These are phyloP conservation scores for Beris morrisii DNA, from an alignment of 2,888 invertebrate species.

Conservation along the genomic window DNA sequence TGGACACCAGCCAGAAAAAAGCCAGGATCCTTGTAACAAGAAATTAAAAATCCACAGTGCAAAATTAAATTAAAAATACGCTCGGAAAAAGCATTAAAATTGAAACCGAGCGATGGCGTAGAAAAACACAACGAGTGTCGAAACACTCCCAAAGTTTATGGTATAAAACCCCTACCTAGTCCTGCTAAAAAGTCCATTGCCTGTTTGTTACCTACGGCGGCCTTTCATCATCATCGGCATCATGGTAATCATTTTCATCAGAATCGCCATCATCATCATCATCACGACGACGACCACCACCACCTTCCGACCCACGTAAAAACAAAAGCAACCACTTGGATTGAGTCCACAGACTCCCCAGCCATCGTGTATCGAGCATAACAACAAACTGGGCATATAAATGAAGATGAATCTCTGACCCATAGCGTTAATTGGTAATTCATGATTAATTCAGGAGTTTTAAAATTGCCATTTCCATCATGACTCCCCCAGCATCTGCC, in stretches of 20 bases:
- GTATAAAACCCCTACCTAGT: background rate
- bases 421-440: constrained; percentile 43
- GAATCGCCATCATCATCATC: constrained; percentile 12
- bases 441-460: constrained; percentile 43
- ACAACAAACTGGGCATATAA: constrained; percentile 38
- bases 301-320: background rate
- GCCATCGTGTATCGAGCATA: background rate
- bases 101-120: constrained; percentile 24
- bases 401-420: constrained; percentile 41
- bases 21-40: constrained; percentile 8
- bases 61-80: constrained; percentile 35
- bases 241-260: constrained; percentile 20
- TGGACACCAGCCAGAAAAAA: too few species aligned
- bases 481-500: background rate
- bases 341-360: constrained; percentile 8
- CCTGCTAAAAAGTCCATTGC: background rate
- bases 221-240: constrained; percentile 29
- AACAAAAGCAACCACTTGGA: constrained; percentile 19
- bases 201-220: constrained; percentile 26
- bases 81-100: constrained; percentile 33
- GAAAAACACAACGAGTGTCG: background rate
- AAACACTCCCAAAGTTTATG: constrained; percentile 13
- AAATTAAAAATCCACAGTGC: constrained; percentile 37
- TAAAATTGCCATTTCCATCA: constrained; percentile 41
- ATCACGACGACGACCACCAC: background rate